Evolutionary conservation across 2,113 vertebrate species (phyloP), one percentile per base, ranked within the genome.

Genomic region (Sciurus niger): DNA sequence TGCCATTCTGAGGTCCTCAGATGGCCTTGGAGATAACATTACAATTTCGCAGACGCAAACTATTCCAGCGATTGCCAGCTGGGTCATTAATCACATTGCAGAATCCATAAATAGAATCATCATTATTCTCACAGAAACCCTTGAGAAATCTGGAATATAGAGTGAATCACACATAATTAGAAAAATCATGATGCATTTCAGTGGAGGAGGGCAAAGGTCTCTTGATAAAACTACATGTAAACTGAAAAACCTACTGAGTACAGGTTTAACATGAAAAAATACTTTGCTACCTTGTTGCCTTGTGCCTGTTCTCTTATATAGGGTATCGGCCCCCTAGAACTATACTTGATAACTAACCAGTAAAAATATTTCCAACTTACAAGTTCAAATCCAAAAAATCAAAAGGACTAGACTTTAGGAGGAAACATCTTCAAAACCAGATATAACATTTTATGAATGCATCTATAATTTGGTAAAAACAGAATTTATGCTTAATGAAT

Each of bases 91-190:
- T 84, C 79, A 96, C 46, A 89, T 92, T 55, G 25, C 5, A 89
- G 53, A 84, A 90, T 85, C 53, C 53, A 91, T 46, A 91, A 89
- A 96, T 46, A 94, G 43, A 91, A 89, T 43, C 74, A 51, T 72
- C 40, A 86, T 79, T 80, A 84, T 92, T 93, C 78, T 85, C 25
- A 7, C n/a, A 89, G 51, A 10, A 55, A 4, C n/a, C 34, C 55
- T 91, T n/a, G 74, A 95, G 25, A 96, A 97, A 92, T n/a, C 9
- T 16, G 51, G 60, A 58, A 63, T n/a, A 93, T 20, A 96, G 84
- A 77, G 24, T 40, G 34, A 93, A n/a, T 83, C 40, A 60, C 43
- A 89, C 22, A 67, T 67, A 96, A 89, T 95, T 84, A 84, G 12
- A 85, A 88, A 95, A 96, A 37, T 91, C 43, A 58, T 73, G 65